Conservation (phyloP, 2,888 invertebrate genomes). For the Spatulosminthurus flaviceps region DNA sequence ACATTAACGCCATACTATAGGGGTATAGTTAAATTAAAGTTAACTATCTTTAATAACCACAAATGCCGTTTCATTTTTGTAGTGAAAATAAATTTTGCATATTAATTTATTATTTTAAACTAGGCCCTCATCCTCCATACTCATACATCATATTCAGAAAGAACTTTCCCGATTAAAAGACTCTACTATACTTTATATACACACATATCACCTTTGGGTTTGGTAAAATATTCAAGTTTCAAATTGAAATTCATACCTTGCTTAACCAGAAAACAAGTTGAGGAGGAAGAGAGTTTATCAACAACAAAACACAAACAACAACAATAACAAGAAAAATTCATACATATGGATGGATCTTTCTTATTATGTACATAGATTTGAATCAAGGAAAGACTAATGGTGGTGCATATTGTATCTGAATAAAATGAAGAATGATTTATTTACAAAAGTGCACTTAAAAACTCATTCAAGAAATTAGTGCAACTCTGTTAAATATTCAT, state of each 20-base stretch:
- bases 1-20: neutral
- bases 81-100: slow-evolving; percentile 28
- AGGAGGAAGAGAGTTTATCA: neutral
- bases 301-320: neutral
- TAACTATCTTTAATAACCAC: slow-evolving; percentile 22
- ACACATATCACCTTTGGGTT: too few relatives aligned
- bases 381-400: neutral
- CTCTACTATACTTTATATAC: too few relatives aligned
- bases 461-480: slow-evolving; percentile 21
- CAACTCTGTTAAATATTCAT: slow-evolving; percentile 23
- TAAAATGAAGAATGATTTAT: slow-evolving; percentile 22
- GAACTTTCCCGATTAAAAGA: neutral
- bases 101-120: slow-evolving; percentile 19
- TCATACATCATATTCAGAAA: neutral
- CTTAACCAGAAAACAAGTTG: slow-evolving; percentile 11
- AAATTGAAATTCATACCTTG: slow-evolving; percentile 29
- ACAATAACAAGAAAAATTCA: neutral
- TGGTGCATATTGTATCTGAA: neutral
- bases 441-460: slow-evolving; percentile 3
- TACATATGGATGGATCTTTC: too few relatives aligned
- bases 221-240: slow-evolving; percentile 14
- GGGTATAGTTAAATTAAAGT: neutral
- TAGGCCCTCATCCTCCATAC: neutral
- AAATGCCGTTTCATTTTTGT: slow-evolving; percentile 11
- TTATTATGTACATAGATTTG: too few relatives aligned